Conservation (phyloP, 2,797 vertebrate species). For the Hafferia zeledoni region DNA sequence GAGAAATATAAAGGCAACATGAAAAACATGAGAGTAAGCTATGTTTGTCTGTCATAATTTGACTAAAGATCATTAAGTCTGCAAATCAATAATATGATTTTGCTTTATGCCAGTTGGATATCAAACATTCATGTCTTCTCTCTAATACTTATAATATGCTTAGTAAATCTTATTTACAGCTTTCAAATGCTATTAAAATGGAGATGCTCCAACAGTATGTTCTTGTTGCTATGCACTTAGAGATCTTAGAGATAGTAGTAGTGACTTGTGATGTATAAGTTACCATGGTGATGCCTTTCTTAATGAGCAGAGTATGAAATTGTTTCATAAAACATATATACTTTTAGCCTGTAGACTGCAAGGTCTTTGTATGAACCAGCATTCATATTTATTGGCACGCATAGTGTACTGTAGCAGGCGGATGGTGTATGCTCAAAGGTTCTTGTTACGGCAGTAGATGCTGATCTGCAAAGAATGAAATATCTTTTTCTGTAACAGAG, state of each 20-base stretch:
- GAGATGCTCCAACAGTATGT: neutral
- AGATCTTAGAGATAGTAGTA: neutral
- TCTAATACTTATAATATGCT: neutral
- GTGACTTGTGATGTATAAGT: constrained; percentile 28
- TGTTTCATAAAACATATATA: constrained; percentile 23
- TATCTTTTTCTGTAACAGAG: neutral
- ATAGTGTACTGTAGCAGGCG: neutral
- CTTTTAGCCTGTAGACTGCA: constrained; percentile 10
- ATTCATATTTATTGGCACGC: neutral
- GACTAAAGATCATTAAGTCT: neutral
- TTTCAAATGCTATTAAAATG: neutral
- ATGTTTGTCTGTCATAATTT: neutral
- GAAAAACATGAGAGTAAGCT: neutral
- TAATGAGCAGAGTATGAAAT: constrained; percentile 46
- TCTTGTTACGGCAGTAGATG: neutral
- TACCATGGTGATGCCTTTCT: constrained; percentile 47
- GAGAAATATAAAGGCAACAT: neutral
- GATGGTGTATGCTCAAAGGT: neutral
- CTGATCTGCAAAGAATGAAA: neutral
- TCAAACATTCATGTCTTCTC: neutral
- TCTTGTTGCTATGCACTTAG: neutral
- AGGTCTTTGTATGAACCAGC: neutral
- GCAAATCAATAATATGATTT: neutral
- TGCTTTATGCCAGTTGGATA: neutral
- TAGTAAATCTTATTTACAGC: neutral